Conservation (phyloP, 2,888 invertebrate genomes). For the Dryadula phaetusa region DNA sequence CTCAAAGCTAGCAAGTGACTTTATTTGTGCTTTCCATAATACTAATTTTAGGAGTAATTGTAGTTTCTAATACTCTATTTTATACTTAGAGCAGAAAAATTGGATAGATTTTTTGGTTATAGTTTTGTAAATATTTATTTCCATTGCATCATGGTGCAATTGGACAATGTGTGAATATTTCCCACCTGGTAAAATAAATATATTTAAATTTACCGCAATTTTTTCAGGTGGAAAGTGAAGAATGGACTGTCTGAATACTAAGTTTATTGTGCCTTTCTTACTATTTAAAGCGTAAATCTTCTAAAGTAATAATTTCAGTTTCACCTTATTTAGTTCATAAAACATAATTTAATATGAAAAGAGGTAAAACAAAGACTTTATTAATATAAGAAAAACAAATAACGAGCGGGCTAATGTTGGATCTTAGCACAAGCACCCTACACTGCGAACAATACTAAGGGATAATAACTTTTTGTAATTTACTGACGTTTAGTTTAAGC, state of each 20-base stretch:
- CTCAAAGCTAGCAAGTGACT: background rate
- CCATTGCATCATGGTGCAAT: no score
- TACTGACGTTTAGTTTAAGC: slow-evolving; percentile 29
- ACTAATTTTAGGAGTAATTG: background rate
- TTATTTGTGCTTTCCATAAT: background rate
- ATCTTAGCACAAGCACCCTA: slow-evolving; percentile 27
- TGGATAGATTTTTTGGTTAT: no score
- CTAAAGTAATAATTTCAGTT: background rate
- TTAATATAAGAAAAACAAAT: slow-evolving; percentile 37
- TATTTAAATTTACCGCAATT: no score
- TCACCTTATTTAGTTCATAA: slow-evolving; percentile 16
- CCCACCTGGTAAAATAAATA: no score
- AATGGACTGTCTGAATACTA: no score
- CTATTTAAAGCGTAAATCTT: no score
- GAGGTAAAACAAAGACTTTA: slow-evolving; percentile 32
- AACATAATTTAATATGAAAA: slow-evolving; percentile 17
- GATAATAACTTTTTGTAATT: slow-evolving; percentile 29
- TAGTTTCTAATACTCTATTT: background rate
- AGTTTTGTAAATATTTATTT: no score
- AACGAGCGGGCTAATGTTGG: slow-evolving; percentile 34
- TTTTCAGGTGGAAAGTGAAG: no score
- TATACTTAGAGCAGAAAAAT: no score
- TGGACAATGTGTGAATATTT: no score
- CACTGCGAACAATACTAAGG: slow-evolving; percentile 28
- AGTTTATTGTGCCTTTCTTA: no score